Evolutionary conservation across 2,113 vertebrate genomes (phyloP).

Genomic region (rabbit (Oryctolagus cuniculus)): DNA sequence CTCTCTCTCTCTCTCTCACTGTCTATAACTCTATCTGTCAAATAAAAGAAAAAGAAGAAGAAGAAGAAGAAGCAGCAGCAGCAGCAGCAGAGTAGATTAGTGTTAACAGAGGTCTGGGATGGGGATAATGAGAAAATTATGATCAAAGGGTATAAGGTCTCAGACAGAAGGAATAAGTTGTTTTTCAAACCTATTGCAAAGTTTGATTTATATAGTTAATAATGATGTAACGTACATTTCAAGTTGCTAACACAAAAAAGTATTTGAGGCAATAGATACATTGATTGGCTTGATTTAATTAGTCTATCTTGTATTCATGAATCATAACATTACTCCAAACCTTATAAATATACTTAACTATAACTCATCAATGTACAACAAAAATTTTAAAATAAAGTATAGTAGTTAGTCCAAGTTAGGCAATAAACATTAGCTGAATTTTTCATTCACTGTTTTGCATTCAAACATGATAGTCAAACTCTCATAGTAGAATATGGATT

Average conservation of each 20-base stretch:
- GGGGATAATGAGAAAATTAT: not conserved
- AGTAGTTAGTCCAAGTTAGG: not conserved
- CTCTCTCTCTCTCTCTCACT: too few relatives aligned
- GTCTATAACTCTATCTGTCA: too few relatives aligned
- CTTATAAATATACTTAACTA: not conserved
- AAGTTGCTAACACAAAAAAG: not conserved
- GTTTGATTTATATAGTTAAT: not conserved
- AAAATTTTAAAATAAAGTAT: not conserved
- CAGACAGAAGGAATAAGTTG: not conserved
- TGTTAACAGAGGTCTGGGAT: not conserved
- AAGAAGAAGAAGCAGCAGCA: too few relatives aligned
- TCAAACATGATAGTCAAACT: not conserved
- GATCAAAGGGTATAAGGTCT: not conserved
- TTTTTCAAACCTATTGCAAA: not conserved
- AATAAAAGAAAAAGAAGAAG: too few relatives aligned
- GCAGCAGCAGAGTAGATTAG: too few relatives aligned
- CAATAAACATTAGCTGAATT: not conserved
- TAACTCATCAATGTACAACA: not conserved
- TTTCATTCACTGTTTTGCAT: conserved; percentile 25
- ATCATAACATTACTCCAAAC: not conserved
- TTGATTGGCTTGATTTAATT: not conserved
- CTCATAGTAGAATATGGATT: not conserved
- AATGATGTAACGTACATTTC: not conserved
- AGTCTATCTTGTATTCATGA: not conserved
- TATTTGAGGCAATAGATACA: not conserved